Percentiles rank a stretch among this genome's conserved stretches.
phyloP scores from a whole-genome alignment of 2,888 invertebrate genomes.

The Congeria kusceri region DNA sequence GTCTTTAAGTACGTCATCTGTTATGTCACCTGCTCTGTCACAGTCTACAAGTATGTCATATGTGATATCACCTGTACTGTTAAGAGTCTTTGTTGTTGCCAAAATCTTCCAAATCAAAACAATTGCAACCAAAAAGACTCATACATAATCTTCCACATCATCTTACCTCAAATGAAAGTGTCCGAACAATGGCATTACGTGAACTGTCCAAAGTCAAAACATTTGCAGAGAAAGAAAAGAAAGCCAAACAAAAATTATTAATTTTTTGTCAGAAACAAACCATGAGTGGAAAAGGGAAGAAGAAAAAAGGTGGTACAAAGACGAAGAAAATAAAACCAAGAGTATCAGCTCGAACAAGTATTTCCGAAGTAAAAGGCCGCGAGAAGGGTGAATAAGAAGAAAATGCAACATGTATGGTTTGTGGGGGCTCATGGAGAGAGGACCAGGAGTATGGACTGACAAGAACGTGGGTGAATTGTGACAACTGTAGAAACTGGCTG shows the following conservation, averaged over 20 bases:
- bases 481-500: slow-evolving; percentile 24
- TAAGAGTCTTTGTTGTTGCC: slow-evolving; percentile 1
- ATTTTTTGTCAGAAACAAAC: neutral
- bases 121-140: slow-evolving; percentile 1
- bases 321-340: neutral
- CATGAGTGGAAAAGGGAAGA: neutral
- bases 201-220: slow-evolving; percentile 8
- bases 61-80: slow-evolving; percentile 1
- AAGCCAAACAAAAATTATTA: slow-evolving; percentile 11
- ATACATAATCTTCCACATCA: slow-evolving; percentile 14
- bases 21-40: neutral
- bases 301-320: neutral
- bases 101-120: slow-evolving; percentile 3
- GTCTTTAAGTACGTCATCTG: no score
- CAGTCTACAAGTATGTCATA: neutral
- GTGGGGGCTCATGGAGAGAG: slow-evolving; percentile 32
- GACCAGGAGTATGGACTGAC: slow-evolving; percentile 22
- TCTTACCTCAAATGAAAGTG: slow-evolving; percentile 11
- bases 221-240: slow-evolving; percentile 22
- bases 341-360: neutral
- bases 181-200: slow-evolving; percentile 21
- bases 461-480: slow-evolving; percentile 37
- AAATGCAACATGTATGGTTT: slow-evolving; percentile 24
- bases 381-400: slow-evolving; percentile 11
- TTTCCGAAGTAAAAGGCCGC: neutral